Evolutionary conservation across 1,140 invertebrate species (phyloP), one percentile per base, ranked within the genome.

Genomic region (Drosophila nannoptera): DNA sequence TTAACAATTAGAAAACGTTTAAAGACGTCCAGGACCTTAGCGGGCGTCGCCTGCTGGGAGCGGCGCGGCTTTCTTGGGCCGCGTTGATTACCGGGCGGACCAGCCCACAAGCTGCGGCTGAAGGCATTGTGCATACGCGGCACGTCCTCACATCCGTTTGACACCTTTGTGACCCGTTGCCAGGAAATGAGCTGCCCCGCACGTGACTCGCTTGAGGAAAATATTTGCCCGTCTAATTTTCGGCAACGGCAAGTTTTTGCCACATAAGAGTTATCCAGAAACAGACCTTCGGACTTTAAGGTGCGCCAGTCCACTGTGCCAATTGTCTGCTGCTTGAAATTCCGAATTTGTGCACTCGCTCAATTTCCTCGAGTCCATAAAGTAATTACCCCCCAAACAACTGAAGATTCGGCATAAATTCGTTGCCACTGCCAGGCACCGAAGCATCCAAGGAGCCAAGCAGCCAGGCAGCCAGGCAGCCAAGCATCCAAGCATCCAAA

Each of bases 291-390:
- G 22, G 43, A 48, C 60, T 66, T 82, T 75, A 81, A 81, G 38
- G 14, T 62, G 33, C 46, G 38, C 22, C 16, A 31, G 35, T 16
- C 69, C 40, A 62, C 55, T 42, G 43, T 31, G 0, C 48, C 48
- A 32, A 49, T 49, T 32, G 40, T 58, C 31, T 35, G 11, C 82
- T 87, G 70, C 65, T 88, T 87, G 78, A 88, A 87, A 88, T 88
- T 88, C 78, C 36, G 31, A 81, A 87, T 75, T 77, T 80, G 87
- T 88, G 78, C 82, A 81, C 68, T 81, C 87, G 87, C 87, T 81
- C 87, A 88, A 88, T 88, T 88, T 88, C 82, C 87, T 87, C 71
- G 72, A 78, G 70, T 86, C 67, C 73, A 88, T 59, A 83, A 77
- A 77, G 82, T 88, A 88, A 88, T 88, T 88, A 88, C 81, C 71